Conservation (phyloP, 2,888 invertebrate genomes). For the Drosophila suboccidentalis region DNA sequence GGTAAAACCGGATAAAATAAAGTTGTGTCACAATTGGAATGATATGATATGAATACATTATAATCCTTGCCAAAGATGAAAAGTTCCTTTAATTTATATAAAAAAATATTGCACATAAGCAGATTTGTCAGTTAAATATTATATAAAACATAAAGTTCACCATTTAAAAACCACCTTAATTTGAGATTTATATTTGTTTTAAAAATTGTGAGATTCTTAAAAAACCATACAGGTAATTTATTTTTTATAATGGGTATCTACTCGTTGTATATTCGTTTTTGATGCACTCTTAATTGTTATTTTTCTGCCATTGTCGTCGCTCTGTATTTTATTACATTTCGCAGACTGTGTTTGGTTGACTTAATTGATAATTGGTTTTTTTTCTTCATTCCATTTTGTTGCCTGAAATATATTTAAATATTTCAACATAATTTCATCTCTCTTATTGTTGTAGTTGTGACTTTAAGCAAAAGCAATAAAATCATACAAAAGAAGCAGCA, state of each 20-base stretch:
- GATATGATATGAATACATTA: slow-evolving; percentile 3
- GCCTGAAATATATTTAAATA: slow-evolving; percentile 70
- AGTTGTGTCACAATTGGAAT: neutral
- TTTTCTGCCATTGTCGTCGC: slow-evolving; percentile 48
- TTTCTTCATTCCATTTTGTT: slow-evolving; percentile 12
- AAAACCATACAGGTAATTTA: no score
- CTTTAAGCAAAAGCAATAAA: slow-evolving; percentile 56
- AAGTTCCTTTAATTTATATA: neutral
- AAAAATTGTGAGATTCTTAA: no score
- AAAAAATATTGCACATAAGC: neutral
- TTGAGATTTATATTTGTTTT: no score
- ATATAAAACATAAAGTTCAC: no score
- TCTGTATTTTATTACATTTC: slow-evolving; percentile 71
- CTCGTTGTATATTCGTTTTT: neutral
- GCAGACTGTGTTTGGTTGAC: slow-evolving; percentile 70
- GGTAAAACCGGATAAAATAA: slow-evolving; percentile 3
- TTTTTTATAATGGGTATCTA: slow-evolving; percentile 11
- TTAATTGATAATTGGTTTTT: slow-evolving; percentile 82
- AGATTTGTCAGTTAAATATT: neutral
- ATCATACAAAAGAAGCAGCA: slow-evolving; percentile 42
- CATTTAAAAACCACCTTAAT: no score
- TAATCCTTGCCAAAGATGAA: neutral
- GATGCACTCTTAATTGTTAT: slow-evolving; percentile 39
- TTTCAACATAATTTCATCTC: slow-evolving; percentile 76
- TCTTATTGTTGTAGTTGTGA: slow-evolving; percentile 46